Evolutionary conservation across 2,888 invertebrate species (phyloP).

Genomic region (Carpatolechia fugitivella): DNA sequence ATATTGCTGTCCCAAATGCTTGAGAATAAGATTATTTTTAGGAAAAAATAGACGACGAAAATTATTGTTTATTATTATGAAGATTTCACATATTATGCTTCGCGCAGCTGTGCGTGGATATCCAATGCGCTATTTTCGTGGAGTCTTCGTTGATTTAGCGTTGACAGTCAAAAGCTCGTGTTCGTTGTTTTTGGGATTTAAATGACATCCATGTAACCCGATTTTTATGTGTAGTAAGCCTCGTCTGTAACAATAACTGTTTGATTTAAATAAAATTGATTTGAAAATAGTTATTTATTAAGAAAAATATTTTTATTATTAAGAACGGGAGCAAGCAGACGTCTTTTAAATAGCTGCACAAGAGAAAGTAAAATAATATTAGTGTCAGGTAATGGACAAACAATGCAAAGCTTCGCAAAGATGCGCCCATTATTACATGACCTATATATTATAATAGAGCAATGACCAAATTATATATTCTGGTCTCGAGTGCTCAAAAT

Average conservation of each 20-base stretch:
- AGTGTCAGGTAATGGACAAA: no score
- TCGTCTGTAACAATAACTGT: no score
- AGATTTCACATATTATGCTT: background rate
- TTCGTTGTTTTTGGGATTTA: no score
- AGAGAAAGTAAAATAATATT: no score
- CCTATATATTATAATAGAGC: conserved; percentile 54
- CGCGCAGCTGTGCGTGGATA: conserved; percentile 1
- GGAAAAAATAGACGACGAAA: background rate
- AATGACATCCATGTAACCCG: no score
- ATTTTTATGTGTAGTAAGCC: no score
- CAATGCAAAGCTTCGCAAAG: no score
- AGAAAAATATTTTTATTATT: no score
- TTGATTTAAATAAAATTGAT: no score
- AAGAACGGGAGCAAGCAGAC: no score
- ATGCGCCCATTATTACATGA: background rate
- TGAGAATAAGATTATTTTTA: conserved; percentile 1
- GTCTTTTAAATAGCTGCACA: no score
- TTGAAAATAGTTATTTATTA: no score
- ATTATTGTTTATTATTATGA: conserved; percentile 10
- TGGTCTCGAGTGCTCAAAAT: conserved; percentile 38
- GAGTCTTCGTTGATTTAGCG: background rate
- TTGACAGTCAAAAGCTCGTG: background rate
- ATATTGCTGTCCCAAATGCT: conserved; percentile 4
- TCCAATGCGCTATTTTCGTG: conserved; percentile 4
- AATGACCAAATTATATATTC: conserved; percentile 62